phyloP scores from a whole-genome alignment of 1,140 invertebrate species.

The Episyrphus balteatus region DNA sequence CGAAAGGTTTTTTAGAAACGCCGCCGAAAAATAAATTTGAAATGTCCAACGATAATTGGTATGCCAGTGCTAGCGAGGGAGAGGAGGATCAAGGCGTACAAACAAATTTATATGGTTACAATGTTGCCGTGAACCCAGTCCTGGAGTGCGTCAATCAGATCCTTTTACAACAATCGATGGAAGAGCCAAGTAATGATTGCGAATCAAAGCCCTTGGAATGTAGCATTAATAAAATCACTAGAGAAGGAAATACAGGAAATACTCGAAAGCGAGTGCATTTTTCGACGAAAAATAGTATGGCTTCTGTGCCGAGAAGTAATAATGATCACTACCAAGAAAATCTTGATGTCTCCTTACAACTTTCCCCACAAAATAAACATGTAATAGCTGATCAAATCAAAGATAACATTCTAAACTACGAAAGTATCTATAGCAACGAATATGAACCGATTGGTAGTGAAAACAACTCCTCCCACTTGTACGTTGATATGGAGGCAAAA shows the following conservation, averaged over 20 bases:
- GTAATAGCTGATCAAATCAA: constrained; percentile 3
- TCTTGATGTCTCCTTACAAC: constrained; percentile 6
- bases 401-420: constrained; percentile 20
- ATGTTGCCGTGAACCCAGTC: constrained; percentile 49
- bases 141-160: constrained; percentile 54
- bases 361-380: constrained; percentile 18
- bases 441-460: constrained; percentile 41
- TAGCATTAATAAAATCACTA: constrained; percentile 3
- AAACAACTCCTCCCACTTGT: constrained; percentile 29
- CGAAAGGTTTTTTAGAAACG: constrained; percentile 27
- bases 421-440: constrained; percentile 44
- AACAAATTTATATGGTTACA: constrained; percentile 30
- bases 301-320: constrained; percentile 26
- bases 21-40: constrained; percentile 36
- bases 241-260: neutral
- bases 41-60: constrained; percentile 49
- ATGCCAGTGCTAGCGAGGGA: constrained; percentile 46
- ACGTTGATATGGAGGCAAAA: constrained; percentile 39
- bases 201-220: neutral
- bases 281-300: constrained; percentile 35
- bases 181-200: constrained; percentile 12
- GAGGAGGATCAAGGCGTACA: constrained; percentile 42
- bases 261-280: constrained; percentile 33
- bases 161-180: constrained; percentile 32
- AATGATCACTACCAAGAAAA: constrained; percentile 13